phyloP scores from a whole-genome alignment of 1,140 invertebrate genomes.

The Gryon sp. region DNA sequence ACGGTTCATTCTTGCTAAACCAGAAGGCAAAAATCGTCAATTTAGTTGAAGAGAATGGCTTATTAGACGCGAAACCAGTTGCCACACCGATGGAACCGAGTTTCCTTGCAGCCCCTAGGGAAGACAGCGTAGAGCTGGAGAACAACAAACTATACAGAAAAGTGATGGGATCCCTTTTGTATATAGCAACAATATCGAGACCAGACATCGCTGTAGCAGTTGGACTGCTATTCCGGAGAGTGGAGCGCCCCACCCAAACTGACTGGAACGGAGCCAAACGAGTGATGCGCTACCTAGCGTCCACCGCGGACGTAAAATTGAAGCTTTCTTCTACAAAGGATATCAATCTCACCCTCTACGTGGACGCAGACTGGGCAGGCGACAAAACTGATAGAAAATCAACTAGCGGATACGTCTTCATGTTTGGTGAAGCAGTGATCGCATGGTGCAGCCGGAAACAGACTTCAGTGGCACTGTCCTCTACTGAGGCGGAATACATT shows the following conservation, averaged over 20 bases:
- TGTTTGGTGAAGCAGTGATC: slow-evolving; percentile 40
- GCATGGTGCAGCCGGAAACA: slow-evolving; percentile 64
- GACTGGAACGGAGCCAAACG: slow-evolving; percentile 43
- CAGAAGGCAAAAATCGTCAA: slow-evolving; percentile 14
- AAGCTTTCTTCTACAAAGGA: background rate
- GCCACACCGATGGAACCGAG: slow-evolving; percentile 33
- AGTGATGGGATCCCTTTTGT: slow-evolving; percentile 26
- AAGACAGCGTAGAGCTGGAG: background rate
- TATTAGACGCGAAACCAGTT: slow-evolving; percentile 10
- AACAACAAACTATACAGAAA: slow-evolving; percentile 25
- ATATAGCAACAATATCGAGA: slow-evolving; percentile 19
- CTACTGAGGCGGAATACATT: slow-evolving; percentile 64
- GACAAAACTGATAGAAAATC: slow-evolving; percentile 58
- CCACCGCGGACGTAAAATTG: background rate
- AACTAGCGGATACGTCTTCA: slow-evolving; percentile 54
- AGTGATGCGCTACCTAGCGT: slow-evolving; percentile 19
- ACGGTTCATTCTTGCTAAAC: slow-evolving; percentile 19
- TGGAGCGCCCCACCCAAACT: slow-evolving; percentile 6
- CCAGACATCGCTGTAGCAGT: slow-evolving; percentile 24
- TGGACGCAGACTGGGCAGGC: slow-evolving; percentile 36
- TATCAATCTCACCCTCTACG: background rate
- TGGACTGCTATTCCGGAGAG: slow-evolving; percentile 21
- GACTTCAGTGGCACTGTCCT: slow-evolving; percentile 51
- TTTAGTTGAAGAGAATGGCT: slow-evolving; percentile 13
- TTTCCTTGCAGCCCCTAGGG: background rate